Conservation (phyloP, 2,113 vertebrate species). For the Tricholaema leucomelas region DNA sequence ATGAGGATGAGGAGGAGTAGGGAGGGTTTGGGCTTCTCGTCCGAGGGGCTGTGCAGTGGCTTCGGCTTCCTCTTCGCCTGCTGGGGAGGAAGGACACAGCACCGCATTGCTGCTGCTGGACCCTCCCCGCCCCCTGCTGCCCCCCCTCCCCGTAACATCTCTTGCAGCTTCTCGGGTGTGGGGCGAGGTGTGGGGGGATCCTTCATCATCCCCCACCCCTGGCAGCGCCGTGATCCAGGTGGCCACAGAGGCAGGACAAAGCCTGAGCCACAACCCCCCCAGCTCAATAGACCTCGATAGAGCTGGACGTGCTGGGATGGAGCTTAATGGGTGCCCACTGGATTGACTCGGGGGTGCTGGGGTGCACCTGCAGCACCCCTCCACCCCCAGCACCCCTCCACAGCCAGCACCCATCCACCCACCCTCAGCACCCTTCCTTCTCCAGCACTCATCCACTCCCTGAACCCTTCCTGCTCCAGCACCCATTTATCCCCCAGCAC, state of each 20-base stretch:
- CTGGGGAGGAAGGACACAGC: fast-evolving
- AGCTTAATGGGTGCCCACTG: neutral
- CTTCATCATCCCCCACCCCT: neutral
- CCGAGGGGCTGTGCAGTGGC: neutral
- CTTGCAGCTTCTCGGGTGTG: neutral
- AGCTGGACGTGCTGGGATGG: fast-evolving
- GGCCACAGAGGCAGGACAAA: neutral
- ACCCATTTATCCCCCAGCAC: too few relatives aligned
- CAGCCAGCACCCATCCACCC: too few relatives aligned
- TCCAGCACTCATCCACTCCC: too few relatives aligned
- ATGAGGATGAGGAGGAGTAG: neutral
- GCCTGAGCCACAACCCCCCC: neutral
- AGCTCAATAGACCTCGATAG: fast-evolving
- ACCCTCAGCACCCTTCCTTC: too few relatives aligned
- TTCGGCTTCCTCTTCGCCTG: neutral
- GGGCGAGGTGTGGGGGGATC: neutral
- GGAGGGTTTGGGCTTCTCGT: fast-evolving
- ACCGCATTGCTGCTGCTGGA: fast-evolving
- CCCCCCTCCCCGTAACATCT: neutral
- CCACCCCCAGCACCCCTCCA: neutral
- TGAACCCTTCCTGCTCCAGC: too few relatives aligned
- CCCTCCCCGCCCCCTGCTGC: neutral
- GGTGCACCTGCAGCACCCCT: neutral
- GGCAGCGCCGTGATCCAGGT: neutral
- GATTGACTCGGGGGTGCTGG: neutral